Evolutionary conservation across 2,113 vertebrate species (phyloP), one percentile per base, ranked within the genome.

Genomic region (Salvator merianae): DNA sequence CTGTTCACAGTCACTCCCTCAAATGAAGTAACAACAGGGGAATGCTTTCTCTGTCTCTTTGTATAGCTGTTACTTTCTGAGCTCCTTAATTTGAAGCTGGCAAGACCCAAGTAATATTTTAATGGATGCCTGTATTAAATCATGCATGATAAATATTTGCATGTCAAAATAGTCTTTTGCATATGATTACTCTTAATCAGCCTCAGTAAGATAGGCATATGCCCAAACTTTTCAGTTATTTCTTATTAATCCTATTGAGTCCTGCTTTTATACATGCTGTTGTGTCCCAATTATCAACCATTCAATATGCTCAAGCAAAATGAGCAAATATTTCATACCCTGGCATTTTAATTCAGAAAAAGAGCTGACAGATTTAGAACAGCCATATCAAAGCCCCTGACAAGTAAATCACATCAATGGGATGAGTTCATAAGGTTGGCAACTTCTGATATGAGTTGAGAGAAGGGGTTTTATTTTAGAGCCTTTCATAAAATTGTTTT

Each of bases 181-280:
- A 50, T 85, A 72, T 63, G 36, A 65, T 72, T 50, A 71, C 55
- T 63, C 70, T 20, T 55, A 62, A 73, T 63, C n/a, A 79, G 40
- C 24, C n/a, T 73, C 69, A 50, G 76, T 50, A 36, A 85, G 68
- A 73, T 68, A 79, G 68, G 68, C 83, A 72, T 38, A 43, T 72
- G 68, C 50, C 77, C 68, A 79, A 73, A 85, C 55, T 30, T 79
- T 79, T 85, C 68, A 65, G 72, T 62, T 79, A 65, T 63, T 72
- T 72, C 83, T 85, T 85, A 77, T 59, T 77, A 84, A 72, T 84
- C 68, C 36, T 65, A 79, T 63, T 73, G 77, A 47, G 55, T 65
- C 3, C n/a, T 77, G 38, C 34, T 71, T 28, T 78, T 78, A 43
- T 36, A 78, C 75, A 78, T 63, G 69, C 77, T 50, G 24, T 65